Percentiles rank a stretch among this genome's conserved stretches.
These are phyloP conservation scores for Apeltes quadracus DNA, from an alignment of 2,113 vertebrate species.

Conservation along the genomic window DNA sequence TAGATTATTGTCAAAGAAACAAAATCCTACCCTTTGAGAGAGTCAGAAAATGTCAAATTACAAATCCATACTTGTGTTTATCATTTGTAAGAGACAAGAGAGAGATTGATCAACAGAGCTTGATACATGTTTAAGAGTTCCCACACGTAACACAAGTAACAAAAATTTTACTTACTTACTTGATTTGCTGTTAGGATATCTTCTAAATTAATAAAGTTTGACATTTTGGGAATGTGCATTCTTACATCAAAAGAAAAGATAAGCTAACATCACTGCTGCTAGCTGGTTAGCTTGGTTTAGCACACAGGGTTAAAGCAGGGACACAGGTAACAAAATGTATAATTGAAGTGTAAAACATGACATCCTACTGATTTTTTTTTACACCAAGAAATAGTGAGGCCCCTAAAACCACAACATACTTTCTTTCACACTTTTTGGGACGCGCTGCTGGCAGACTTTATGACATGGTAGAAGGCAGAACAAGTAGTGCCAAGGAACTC, in stretches of 20 bases:
- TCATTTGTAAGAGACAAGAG: neutral
- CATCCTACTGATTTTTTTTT: no score
- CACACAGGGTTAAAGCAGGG: neutral
- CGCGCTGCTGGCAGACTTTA: slow-evolving; percentile 48
- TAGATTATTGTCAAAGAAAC: slow-evolving; percentile 16
- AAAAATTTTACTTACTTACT: neutral
- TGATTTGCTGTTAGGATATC: neutral
- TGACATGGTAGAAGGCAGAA: slow-evolving; percentile 71
- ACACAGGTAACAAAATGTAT: neutral
- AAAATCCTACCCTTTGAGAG: neutral
- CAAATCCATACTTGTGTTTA: neutral
- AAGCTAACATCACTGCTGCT: neutral
- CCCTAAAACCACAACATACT: neutral
- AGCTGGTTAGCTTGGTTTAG: neutral
- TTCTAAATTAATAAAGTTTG: no score
- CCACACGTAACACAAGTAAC: slow-evolving; percentile 23
- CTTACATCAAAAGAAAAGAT: neutral
- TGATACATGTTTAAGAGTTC: slow-evolving; percentile 17
- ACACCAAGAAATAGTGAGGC: neutral
- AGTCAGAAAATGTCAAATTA: no score
- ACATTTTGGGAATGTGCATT: neutral
- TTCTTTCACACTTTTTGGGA: neutral
- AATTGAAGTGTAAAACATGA: neutral
- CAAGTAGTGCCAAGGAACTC: slow-evolving; percentile 66
- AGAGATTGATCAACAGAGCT: neutral